A percentile compares a stretch with the other conserved stretches of the same genome.
Conservation (phyloP, 2,888 invertebrate genomes). For the Baronia brevicornis region DNA sequence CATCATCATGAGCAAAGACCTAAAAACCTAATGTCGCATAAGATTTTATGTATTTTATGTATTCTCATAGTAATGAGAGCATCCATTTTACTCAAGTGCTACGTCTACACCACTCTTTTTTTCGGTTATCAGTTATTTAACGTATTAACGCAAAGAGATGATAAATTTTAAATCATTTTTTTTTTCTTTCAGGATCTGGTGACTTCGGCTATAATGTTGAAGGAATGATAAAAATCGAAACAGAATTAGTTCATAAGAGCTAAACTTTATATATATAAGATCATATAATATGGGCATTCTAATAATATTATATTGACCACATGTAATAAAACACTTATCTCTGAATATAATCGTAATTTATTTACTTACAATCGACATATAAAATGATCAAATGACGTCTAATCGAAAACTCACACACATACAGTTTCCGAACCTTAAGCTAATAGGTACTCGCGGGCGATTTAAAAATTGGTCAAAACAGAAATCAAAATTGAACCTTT, state of each 20-base stretch:
- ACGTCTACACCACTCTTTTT: no score
- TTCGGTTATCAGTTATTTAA: no score
- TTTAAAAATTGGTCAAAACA: no score
- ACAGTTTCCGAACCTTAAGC: constrained; percentile 2
- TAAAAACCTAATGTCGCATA: no score
- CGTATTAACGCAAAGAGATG: no score
- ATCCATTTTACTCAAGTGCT: no score
- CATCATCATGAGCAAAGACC: no score
- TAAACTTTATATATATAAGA: constrained; percentile 1
- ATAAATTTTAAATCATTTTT: no score
- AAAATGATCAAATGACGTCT: constrained; percentile 32
- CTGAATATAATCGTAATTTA: constrained; percentile 29
- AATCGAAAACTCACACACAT: constrained; percentile 13
- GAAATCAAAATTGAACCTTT: no score
- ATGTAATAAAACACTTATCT: constrained; percentile 26
- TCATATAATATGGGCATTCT: neutral
- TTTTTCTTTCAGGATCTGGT: constrained; percentile 49
- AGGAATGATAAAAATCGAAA: constrained; percentile 38
- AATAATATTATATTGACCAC: constrained; percentile 6
- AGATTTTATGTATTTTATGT: no score
- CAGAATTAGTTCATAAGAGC: neutral
- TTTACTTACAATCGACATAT: constrained; percentile 36
- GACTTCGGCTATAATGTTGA: constrained; percentile 51
- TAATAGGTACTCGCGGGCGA: no score
- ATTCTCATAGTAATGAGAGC: no score